Base-by-base conservation (phyloP, 2,888 invertebrate genomes). In the Troides helena region DNA sequence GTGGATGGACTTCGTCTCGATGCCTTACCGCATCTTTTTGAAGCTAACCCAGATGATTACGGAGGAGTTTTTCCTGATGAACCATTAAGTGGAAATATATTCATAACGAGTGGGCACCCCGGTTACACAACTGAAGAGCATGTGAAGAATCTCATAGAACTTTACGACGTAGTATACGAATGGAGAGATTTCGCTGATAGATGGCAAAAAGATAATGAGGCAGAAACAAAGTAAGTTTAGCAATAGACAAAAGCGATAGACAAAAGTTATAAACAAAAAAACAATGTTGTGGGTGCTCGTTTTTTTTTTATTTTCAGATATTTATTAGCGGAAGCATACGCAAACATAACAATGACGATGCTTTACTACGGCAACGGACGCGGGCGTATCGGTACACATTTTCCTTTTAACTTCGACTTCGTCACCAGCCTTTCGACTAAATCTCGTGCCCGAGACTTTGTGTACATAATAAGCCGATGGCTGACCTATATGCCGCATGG, bases 1-100 rank as follows among this genome's bases (percentile, higher is more conserved):
- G 95, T 95, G 0, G 95, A 96, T 74, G 97, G 97, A 0, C 96
- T 97, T 82, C 94, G 96, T 65, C 85, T 96, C 1, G 95, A 95
- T 76, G 95, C 95, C 0, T 87, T 95, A 2, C 94, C 94, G 0
- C 93, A 94, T 77, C 79, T 94, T 18, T 21, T 90, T 3, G 94
- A 94, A 77, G 88, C 93, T 0, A 77, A 84, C 65, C 88, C 88
- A 56, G 82, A 83, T 56, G 83, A 85, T 56, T 78, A 77, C 0
- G 87, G 80, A 0, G 81, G 80, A 5, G 71, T 73, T 25, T 90
- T 89, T 65, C 89, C 88, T 21, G 90, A 94, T 72, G 94, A 94
- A 68, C 94, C 93, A 0, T 59, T 89, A 1, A 91, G 86, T 70
- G 92, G 89, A 0, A 75, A 85, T 76, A 75, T 79, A 10, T 82